Conservation (phyloP, 2,797 vertebrate species). For the Denticeps clupeoides region DNA sequence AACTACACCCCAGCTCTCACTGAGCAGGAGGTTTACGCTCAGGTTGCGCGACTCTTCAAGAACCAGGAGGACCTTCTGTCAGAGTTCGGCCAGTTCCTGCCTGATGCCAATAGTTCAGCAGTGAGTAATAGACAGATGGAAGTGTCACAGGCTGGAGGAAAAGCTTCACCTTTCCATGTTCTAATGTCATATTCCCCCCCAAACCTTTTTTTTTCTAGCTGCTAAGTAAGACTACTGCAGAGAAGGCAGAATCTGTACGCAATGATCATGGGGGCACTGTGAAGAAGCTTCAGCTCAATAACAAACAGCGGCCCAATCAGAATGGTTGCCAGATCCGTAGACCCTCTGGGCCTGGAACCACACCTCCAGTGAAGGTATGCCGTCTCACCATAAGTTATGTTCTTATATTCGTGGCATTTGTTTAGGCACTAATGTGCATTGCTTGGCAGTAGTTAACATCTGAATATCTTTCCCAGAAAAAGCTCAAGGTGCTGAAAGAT, state of each 20-base stretch:
- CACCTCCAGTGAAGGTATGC: constrained; percentile 64
- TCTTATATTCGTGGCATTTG: too few species aligned
- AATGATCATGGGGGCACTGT: constrained; percentile 91
- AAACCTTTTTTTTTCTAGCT: constrained; percentile 59
- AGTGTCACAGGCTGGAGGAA: too few species aligned
- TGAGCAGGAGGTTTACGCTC: constrained; percentile 97
- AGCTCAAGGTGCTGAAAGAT: too few species aligned
- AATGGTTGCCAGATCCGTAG: constrained; percentile 89
- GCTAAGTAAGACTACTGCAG: constrained; percentile 79
- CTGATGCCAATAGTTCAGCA: constrained; percentile 92
- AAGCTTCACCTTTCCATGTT: too few species aligned
- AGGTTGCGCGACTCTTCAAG: constrained; percentile 94
- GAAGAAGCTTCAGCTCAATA: constrained; percentile 90
- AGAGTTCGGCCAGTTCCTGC: constrained; percentile 94
- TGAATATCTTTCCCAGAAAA: too few species aligned
- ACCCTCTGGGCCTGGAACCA: constrained; percentile 67
- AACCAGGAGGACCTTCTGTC: constrained; percentile 97
- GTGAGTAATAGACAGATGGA: too few species aligned
- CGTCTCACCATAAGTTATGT: too few species aligned
- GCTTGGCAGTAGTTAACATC: too few species aligned
- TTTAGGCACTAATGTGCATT: constrained; percentile 82
- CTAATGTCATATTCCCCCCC: too few species aligned
- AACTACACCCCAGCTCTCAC: constrained; percentile 92
- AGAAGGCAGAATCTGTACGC: constrained; percentile 87
- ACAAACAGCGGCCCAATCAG: constrained; percentile 87